Conservation (phyloP, 2,888 invertebrate genomes). For the Heteromyza rotundicornis region DNA sequence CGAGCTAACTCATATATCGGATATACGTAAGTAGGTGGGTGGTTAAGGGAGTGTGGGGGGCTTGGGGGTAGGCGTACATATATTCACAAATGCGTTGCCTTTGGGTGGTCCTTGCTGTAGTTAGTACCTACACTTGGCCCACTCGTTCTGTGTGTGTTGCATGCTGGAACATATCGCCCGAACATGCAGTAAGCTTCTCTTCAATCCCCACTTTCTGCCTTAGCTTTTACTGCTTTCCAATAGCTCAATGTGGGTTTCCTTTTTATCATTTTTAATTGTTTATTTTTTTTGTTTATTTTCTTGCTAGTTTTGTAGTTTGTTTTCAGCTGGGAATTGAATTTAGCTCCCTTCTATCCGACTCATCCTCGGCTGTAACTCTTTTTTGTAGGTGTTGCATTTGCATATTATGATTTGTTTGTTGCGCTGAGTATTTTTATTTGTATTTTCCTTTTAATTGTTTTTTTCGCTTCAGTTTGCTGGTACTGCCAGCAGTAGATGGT, state of each 20-base stretch:
- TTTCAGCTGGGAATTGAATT: too few relatives aligned
- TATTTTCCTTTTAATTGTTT: constrained; percentile 44
- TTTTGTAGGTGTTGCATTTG: constrained; percentile 37
- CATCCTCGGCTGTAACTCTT: constrained; percentile 17
- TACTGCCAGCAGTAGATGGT: constrained; percentile 2
- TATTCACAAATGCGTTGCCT: neutral
- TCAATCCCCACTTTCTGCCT: neutral
- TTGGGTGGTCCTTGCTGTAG: neutral
- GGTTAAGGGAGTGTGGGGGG: too few relatives aligned
- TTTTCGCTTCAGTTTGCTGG: constrained; percentile 25
- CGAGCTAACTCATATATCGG: constrained; percentile 5
- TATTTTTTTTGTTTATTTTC: constrained; percentile 10
- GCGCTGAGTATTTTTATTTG: constrained; percentile 7
- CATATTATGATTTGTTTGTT: constrained; percentile 50
- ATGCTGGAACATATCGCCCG: too few relatives aligned
- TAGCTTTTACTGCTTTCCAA: constrained; percentile 9
- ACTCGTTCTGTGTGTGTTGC: neutral
- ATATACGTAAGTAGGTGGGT: too few relatives aligned
- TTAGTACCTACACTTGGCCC: neutral
- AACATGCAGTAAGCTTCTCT: neutral
- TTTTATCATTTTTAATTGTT: constrained; percentile 26
- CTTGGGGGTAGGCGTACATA: too few relatives aligned
- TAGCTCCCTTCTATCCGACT: neutral
- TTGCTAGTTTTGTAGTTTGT: constrained; percentile 12
- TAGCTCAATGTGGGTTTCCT: neutral